These are phyloP conservation scores for Nylanderia fulva DNA, from an alignment of 1,140 invertebrate species.

Conservation along the genomic window DNA sequence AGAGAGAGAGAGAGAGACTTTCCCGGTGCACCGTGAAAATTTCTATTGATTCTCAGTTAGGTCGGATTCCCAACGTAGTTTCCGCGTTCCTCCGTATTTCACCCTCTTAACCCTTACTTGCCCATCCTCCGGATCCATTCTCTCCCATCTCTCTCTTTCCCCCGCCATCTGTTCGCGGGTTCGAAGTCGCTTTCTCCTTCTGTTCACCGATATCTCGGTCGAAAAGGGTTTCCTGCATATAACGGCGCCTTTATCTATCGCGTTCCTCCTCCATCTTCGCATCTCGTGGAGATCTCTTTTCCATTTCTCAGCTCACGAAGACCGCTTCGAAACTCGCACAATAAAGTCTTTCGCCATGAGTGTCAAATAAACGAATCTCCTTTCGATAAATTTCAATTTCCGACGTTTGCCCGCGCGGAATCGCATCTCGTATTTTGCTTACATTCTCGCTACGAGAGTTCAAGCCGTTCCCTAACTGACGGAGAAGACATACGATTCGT, in stretches of 20 bases:
- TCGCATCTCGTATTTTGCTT: conserved; percentile 23
- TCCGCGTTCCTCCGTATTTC: conserved; percentile 30
- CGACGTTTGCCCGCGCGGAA: conserved; percentile 22
- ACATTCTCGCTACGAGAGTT: conserved; percentile 2
- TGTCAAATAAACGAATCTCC: conserved; percentile 54
- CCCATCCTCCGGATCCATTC: neutral
- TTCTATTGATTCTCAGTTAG: conserved; percentile 75
- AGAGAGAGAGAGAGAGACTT: too few species aligned
- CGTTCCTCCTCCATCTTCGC: neutral
- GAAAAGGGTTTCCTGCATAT: conserved; percentile 60
- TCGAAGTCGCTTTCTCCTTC: conserved; percentile 27
- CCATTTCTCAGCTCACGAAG: neutral
- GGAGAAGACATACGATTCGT: neutral
- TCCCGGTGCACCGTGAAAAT: conserved; percentile 61
- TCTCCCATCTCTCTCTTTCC: conserved; percentile 24
- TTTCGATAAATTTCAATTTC: conserved; percentile 49
- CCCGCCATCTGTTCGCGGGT: neutral
- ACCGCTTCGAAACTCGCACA: conserved; percentile 34
- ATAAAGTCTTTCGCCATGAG: conserved; percentile 41
- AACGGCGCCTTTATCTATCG: conserved; percentile 51
- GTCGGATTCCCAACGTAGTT: conserved; percentile 56
- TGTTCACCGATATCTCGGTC: conserved; percentile 44
- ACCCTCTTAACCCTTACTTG: conserved; percentile 5
- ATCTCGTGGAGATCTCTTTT: neutral
- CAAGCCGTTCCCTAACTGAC: neutral